Conservation (phyloP, 2,113 vertebrate species). For the Myanophis thanlyinensis region DNA sequence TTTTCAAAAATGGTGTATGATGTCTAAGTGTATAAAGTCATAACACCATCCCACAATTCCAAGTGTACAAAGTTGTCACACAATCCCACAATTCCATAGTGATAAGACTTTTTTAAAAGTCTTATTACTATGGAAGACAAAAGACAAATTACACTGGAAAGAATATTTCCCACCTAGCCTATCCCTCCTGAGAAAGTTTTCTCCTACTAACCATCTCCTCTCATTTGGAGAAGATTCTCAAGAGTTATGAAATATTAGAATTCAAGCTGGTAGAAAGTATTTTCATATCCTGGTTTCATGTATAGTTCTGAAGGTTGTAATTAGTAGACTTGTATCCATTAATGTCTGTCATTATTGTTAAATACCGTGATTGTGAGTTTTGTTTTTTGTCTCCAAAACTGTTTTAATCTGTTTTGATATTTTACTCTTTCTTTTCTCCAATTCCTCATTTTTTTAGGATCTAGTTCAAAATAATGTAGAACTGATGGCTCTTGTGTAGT, state of each 20-base stretch:
- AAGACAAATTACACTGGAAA: background rate
- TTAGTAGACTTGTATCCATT: background rate
- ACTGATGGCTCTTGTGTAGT: background rate
- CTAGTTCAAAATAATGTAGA: background rate
- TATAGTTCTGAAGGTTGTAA: background rate
- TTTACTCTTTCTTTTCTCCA: background rate
- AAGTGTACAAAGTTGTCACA: background rate
- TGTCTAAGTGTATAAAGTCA: background rate
- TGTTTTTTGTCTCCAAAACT: background rate
- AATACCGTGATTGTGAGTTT: background rate
- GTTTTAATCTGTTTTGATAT: background rate
- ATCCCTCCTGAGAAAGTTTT: background rate
- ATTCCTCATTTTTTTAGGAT: background rate
- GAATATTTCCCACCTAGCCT: background rate
- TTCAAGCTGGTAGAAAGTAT: background rate
- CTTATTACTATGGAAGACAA: background rate
- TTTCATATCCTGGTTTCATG: background rate
- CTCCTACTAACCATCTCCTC: background rate
- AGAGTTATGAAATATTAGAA: background rate
- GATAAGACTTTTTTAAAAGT: too few species aligned
- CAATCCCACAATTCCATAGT: background rate
- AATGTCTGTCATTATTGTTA: background rate
- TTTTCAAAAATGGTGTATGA: background rate
- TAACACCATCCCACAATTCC: background rate
- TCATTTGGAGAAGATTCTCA: background rate